These are phyloP conservation scores for Sminthurides aquaticus DNA, from an alignment of 2,888 invertebrate species.

Conservation along the genomic window DNA sequence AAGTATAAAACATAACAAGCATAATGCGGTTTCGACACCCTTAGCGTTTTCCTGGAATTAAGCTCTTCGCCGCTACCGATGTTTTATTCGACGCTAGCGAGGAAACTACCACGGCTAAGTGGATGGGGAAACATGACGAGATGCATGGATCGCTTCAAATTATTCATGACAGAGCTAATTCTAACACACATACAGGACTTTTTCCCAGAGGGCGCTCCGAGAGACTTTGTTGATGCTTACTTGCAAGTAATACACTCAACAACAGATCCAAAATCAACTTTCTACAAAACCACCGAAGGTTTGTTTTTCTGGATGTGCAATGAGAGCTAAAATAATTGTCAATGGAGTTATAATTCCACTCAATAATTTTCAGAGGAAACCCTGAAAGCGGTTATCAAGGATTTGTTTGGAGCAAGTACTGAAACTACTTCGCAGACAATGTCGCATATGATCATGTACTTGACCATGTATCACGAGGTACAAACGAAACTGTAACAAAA, in stretches of 20 bases:
- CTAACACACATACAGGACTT: background rate
- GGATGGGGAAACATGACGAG: background rate
- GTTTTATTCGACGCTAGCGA: background rate
- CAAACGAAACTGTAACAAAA: conserved; percentile 6
- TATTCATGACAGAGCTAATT: background rate
- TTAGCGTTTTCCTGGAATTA: too few relatives aligned
- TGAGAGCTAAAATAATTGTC: too few relatives aligned
- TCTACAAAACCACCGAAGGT: conserved; percentile 6
- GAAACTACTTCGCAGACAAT: background rate
- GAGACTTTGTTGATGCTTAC: conserved; percentile 6
- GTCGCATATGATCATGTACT: conserved; percentile 9
- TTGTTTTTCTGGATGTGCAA: too few relatives aligned
- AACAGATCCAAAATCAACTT: conserved; percentile 1
- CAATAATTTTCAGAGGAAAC: background rate
- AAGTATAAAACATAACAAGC: too few relatives aligned
- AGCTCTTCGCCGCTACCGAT: background rate
- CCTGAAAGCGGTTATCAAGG: background rate
- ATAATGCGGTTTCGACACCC: too few relatives aligned
- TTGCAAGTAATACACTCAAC: conserved; percentile 1
- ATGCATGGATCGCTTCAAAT: background rate
- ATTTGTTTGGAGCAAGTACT: conserved; percentile 1
- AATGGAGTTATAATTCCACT: too few relatives aligned
- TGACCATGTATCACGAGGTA: conserved; percentile 3
- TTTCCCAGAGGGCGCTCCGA: background rate
- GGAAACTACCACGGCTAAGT: background rate